Evolutionary conservation across 2,888 invertebrate genomes (phyloP), one percentile per base, ranked within the genome.

Genomic region (Rhimphoctona megacephalus): DNA sequence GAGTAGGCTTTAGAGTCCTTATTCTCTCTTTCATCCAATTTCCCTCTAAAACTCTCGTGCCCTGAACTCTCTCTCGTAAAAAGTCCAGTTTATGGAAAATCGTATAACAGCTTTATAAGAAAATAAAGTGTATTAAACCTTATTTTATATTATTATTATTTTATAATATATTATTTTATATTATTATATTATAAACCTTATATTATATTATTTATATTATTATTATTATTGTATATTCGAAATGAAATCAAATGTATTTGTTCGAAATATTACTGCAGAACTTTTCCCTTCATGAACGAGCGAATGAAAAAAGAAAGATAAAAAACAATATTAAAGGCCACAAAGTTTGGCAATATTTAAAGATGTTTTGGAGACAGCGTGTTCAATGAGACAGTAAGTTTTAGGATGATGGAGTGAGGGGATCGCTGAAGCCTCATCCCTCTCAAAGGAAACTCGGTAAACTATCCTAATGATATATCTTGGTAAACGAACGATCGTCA

Each of bases 11-110:
- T 19, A 39, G 25, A 52, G 67, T 78, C 69, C 69, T 77, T 66
- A 69, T 49, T 22, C 66, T 79, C 49, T 52, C 69, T 54, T 69
- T 57, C n/a, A 43, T 54, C 11, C 54, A 69, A 54, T 79, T 57
- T 69, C 14, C 11, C 46, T 43, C 54, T 52, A 11, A 69, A 49
- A 46, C 43, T 36, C 43, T 46, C 43, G 54, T 57, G 8, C 22
- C 2, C 33, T 54, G 22, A 22, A 43, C 7, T 7, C 49, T 69
- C 36, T 67, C 25, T 39, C 19, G 19, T 43, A 22, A 66, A 78
- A 78, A 69, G 9, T n/a, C 36, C 22, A n/a, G 30, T 36, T 69
- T 69, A 57, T 30, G 30, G 36, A 66, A 74, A 25, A n/a, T 43
- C 61, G 39, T 43, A 30, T 43, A 17, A 25, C 25, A 39, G 14